A percentile compares a stretch with the other conserved stretches of the same genome.
Conservation (phyloP, 2,888 invertebrate genomes). For the Apomyelois bistriatella region DNA sequence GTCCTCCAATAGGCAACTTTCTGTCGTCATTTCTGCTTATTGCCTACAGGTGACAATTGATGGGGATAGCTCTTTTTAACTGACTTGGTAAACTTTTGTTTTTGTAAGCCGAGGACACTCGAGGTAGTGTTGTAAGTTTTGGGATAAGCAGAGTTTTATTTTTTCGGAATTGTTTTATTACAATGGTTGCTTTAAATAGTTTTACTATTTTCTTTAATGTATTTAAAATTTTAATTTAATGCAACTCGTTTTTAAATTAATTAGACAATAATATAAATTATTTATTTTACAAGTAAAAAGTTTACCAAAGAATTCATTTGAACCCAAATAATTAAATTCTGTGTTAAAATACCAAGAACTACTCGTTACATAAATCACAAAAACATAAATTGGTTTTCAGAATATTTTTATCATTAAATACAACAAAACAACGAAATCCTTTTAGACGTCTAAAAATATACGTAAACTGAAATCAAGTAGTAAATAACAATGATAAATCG, state of each 20-base stretch:
- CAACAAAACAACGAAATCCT: too few species aligned
- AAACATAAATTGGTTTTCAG: too few species aligned
- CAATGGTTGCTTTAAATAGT: too few species aligned
- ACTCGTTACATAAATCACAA: too few species aligned
- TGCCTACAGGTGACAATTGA: slow-evolving; percentile 76
- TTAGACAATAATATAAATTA: too few species aligned
- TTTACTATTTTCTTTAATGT: not conserved
- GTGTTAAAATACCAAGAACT: too few species aligned
- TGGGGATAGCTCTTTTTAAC: slow-evolving; percentile 69
- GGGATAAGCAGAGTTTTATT: slow-evolving; percentile 2
- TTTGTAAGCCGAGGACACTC: slow-evolving; percentile 25
- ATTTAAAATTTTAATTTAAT: too few species aligned
- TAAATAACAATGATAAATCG: not conserved
- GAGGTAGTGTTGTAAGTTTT: slow-evolving; percentile 18
- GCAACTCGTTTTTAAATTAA: too few species aligned
- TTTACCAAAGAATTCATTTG: too few species aligned
- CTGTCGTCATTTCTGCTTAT: slow-evolving; percentile 59
- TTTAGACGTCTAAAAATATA: too few species aligned
- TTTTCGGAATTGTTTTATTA: slow-evolving; percentile 6
- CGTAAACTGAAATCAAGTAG: not conserved
- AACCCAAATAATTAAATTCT: too few species aligned
- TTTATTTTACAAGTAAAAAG: too few species aligned
- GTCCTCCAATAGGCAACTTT: slow-evolving; percentile 63
- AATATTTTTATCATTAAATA: not conserved
- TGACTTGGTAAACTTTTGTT: slow-evolving; percentile 43